Evolutionary conservation across 2,888 invertebrate species (phyloP).

Genomic region (Chalcis sispes): DNA sequence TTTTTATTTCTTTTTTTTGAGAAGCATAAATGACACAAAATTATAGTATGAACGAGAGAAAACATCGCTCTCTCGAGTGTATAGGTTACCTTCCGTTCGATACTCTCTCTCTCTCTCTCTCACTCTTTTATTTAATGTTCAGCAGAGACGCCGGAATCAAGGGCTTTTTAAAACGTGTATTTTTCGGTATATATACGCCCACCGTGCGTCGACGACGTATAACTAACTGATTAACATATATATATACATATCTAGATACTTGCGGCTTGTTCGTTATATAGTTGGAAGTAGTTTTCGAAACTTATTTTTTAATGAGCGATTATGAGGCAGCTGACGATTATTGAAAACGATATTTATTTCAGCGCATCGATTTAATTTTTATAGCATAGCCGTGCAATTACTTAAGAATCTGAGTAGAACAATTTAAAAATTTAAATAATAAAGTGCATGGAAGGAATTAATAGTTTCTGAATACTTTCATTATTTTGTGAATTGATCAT

Average conservation of each 20-base stretch:
- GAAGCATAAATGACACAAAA: conserved; percentile 54
- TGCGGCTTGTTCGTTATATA: conserved; percentile 14
- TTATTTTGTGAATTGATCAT: too few species aligned
- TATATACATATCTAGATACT: not conserved
- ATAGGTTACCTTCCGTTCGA: conserved; percentile 43
- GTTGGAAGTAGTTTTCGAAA: conserved; percentile 43
- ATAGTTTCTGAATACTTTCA: too few species aligned
- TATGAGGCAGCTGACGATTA: conserved; percentile 29
- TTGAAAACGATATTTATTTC: conserved; percentile 27
- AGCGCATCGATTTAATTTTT: conserved; percentile 35
- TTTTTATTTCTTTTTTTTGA: conserved; percentile 19
- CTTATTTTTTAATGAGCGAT: conserved; percentile 43
- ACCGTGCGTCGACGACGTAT: not conserved
- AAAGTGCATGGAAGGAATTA: too few species aligned
- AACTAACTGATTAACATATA: conserved; percentile 24
- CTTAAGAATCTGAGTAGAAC: not conserved
- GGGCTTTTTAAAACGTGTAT: conserved; percentile 47
- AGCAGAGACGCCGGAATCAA: conserved; percentile 43
- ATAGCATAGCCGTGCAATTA: conserved; percentile 2
- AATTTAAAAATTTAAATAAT: too few species aligned
- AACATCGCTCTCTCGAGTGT: not conserved
- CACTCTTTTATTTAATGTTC: conserved; percentile 16
- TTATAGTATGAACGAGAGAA: conserved; percentile 27
- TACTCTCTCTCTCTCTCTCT: not conserved
- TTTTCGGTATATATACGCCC: conserved; percentile 40